phyloP scores from a whole-genome alignment of 2,113 vertebrate genomes.

The Steatornis caripensis region DNA sequence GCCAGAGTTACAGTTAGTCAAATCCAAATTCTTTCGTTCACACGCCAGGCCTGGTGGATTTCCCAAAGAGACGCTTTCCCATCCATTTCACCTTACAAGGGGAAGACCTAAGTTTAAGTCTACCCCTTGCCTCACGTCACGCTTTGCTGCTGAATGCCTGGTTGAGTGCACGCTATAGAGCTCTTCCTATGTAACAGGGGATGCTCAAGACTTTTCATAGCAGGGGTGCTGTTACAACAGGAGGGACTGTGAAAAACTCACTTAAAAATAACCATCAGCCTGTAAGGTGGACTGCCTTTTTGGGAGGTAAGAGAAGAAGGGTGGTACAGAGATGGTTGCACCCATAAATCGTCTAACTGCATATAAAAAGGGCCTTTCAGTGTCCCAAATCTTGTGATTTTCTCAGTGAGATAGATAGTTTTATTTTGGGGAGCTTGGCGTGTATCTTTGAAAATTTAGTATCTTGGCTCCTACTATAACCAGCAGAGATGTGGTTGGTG shows the following conservation, averaged over 20 bases:
- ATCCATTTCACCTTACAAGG: background rate
- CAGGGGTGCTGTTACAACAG: background rate
- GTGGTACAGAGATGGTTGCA: background rate
- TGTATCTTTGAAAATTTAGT: background rate
- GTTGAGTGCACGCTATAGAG: no score
- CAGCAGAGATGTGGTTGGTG: background rate
- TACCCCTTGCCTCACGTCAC: background rate
- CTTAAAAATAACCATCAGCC: background rate
- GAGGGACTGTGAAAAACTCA: background rate
- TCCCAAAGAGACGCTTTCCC: background rate
- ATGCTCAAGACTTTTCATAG: background rate
- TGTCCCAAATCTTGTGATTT: background rate
- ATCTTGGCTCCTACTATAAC: background rate
- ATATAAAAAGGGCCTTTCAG: background rate
- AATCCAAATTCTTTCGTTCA: background rate
- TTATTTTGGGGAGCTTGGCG: background rate
- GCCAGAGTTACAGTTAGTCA: background rate
- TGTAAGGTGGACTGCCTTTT: background rate
- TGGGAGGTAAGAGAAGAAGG: background rate
- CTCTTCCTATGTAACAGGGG: background rate
- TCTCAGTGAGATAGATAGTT: background rate
- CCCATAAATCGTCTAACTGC: background rate
- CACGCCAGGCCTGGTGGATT: background rate
- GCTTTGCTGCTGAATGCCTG: background rate
- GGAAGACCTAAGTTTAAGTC: background rate